Evolutionary conservation across 23 tunicate genomes (phyloP), one percentile per base, ranked within the genome.

Genomic region (Ciona savignyi): DNA sequence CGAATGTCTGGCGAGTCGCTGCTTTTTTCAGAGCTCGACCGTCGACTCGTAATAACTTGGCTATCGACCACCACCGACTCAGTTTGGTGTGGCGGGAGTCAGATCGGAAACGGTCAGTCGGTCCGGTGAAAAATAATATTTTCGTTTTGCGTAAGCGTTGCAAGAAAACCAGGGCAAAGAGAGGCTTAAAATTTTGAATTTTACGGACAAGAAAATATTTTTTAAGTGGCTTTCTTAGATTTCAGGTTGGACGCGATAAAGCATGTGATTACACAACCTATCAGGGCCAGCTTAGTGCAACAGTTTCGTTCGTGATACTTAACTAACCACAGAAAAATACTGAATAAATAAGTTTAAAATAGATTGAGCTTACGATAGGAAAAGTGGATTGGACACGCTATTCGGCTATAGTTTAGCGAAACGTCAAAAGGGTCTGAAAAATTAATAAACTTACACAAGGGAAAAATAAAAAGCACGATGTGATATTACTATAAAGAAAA

Each of bases 1-100:
- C 56, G 56, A 15, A 6, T 6, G 56, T 42, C 56, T 42, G 56
- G 56, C 56, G 56, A 42, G 56, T 42, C 56, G 56, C 56, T 42
- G 56, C 56, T 42, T 42, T 42, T 42, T 42, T 42, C 56, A 15
- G 56, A 42, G 56, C 56, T 42, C 56, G 56, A 42, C 56, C 56
- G 56, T 15, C 56, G 56, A 9, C 11, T 42, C 56, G 56, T 42
- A 42, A 42, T 42, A 42, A 6, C 56, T 42, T 42, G 56, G 11
- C 15, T 15, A 15, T 6, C 56, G 56, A 42, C 56, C 56, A 42
- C 9, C 11, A 15, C 56, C 9, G 15, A 6, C 56, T 42, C 15
- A 42, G 9, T 42, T 9, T 9, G 11, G 56, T 42, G 56, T 42
- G 15, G 56, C 15, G 56, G 56, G 9, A 15, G 56, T n/a, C n/a